These are phyloP conservation scores for Actenoides lindsayi DNA, from an alignment of 2,113 vertebrate species.

Conservation along the genomic window DNA sequence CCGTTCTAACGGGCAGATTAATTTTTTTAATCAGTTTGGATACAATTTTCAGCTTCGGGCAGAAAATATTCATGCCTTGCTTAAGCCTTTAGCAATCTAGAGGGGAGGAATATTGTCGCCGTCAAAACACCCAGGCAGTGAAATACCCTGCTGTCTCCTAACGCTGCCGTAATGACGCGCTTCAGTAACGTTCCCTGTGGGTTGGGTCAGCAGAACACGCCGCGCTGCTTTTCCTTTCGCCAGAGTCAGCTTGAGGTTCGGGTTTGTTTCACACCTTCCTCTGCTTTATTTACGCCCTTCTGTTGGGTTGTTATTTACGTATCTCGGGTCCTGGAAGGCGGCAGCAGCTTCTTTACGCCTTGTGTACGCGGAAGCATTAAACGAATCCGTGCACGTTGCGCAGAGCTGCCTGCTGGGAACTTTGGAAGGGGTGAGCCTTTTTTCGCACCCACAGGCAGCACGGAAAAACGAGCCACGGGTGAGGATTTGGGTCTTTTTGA, in stretches of 20 bases:
- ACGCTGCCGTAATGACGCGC: background rate
- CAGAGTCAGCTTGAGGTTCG: background rate
- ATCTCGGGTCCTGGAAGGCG: background rate
- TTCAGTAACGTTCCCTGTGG: background rate
- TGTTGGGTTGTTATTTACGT: background rate
- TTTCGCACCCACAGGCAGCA: background rate
- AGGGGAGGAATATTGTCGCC: background rate
- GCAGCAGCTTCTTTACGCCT: background rate
- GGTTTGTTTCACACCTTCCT: background rate
- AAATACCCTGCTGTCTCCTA: background rate
- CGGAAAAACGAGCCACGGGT: background rate
- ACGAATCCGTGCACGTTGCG: rapidly evolving
- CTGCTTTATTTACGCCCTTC: background rate
- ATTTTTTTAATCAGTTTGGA: background rate
- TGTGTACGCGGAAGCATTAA: background rate
- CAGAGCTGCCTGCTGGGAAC: background rate
- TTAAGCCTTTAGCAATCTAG: background rate
- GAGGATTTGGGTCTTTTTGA: background rate
- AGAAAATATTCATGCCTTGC: background rate
- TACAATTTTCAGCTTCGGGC: background rate
- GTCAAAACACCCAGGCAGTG: background rate
- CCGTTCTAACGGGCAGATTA: background rate
- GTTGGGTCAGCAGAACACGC: background rate
- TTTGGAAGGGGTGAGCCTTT: background rate
- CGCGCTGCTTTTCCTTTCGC: background rate